These are phyloP conservation scores for Propithecus perrieri DNA, from an alignment of 2,797 vertebrate genomes.

Conservation along the genomic window DNA sequence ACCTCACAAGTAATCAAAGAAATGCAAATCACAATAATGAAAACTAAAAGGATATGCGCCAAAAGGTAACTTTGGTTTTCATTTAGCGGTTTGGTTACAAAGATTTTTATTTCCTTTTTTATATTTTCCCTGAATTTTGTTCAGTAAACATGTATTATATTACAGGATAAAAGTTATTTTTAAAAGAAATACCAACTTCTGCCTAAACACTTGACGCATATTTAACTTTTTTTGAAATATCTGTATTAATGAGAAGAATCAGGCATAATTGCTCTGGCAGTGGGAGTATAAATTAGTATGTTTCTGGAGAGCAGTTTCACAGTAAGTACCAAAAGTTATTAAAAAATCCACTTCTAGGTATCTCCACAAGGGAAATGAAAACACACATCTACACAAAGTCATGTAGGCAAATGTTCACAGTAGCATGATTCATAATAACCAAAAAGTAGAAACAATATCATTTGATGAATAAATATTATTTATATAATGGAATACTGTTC, in stretches of 20 bases:
- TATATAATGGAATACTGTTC: rapidly evolving
- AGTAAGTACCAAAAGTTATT: neutral
- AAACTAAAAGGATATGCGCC: neutral
- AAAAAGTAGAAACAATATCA: neutral
- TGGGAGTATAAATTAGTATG: neutral
- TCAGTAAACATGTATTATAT: neutral
- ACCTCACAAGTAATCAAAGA: neutral
- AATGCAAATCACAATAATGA: neutral
- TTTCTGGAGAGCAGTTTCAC: neutral
- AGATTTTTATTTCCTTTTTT: neutral
- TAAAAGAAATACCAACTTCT: neutral
- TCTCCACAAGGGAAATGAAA: neutral
- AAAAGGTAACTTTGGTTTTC: neutral
- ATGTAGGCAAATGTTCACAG: neutral
- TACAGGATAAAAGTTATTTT: neutral
- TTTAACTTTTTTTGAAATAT: neutral
- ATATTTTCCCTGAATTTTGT: neutral
- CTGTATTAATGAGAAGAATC: neutral
- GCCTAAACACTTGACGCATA: neutral
- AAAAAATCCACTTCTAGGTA: neutral
- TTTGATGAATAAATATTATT: neutral
- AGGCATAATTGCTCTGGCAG: too few species aligned
- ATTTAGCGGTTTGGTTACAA: neutral
- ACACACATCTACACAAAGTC: neutral
- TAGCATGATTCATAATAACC: neutral